Evolutionary conservation across 2,888 invertebrate species (phyloP), one percentile per base, ranked within the genome.

Genomic region (Eugnorisma glareosa): DNA sequence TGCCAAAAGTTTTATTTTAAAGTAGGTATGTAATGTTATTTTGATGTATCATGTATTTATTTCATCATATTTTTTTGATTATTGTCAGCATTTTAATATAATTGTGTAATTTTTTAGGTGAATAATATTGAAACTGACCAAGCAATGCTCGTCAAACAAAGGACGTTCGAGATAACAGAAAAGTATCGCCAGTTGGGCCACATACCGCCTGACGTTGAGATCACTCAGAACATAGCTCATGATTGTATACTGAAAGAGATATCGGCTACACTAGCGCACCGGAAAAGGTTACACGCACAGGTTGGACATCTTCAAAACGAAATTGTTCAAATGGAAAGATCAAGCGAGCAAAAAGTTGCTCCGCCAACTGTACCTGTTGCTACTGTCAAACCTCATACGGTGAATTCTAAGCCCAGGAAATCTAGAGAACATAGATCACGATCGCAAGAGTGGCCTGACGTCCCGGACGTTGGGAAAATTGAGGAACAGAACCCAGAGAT

Each of bases 401-500:
- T 94, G 87, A 92, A 97, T 90, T 88, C 90, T 79, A 93, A 94
- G 87, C 96, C 96, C 57, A 90, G 96, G 66, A 94, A 97, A 89
- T 96, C 97, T 1, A 97, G 98, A 45, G 98, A 98, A 88, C 97
- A 98, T 88, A 97, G 98, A 31, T 98, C 98, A 11, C 97, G 99
- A 5, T 98, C 98, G 0, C 98, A 99, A 91, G 99, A 99, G 91
- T 99, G 99, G 99, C 99, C 99, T 0, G 98, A 99, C 89, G 98
- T 99, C 48, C 99, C 99, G 2, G 98, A 99, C 89, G 97, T 99
- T 72, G 98, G 98, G 2, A 99, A 99, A 94, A 99, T 99, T 79
- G 98, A 99, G 91, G 99, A 99, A 92, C 98, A 98, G 92, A 99
- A 99, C 95, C 99, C 99, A 0, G 99, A 99, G 94, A 97, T 99